Conservation (phyloP, 1,140 invertebrate species). For the Procambarus clarkii region DNA sequence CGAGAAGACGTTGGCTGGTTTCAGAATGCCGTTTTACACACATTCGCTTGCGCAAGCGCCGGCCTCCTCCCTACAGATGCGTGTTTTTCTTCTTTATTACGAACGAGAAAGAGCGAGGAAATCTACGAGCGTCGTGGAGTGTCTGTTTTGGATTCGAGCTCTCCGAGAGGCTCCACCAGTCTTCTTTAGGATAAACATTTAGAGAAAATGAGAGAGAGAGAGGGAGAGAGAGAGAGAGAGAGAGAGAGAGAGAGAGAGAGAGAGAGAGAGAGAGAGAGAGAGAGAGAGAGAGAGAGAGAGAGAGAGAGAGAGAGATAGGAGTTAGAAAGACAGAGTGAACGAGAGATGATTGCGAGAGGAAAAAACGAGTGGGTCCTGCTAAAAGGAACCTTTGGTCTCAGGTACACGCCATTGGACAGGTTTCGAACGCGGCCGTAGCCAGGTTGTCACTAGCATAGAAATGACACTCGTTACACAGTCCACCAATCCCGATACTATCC, state of each 20-base stretch:
- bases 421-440: constrained; percentile 57
- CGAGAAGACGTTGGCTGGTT: constrained; percentile 12
- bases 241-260: neutral
- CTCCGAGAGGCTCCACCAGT: too few species aligned
- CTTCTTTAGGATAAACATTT: too few species aligned
- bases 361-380: neutral
- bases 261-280: constrained; percentile 6
- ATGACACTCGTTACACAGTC: constrained; percentile 56
- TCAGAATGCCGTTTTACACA: constrained; percentile 25
- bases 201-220: too few species aligned
- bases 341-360: neutral
- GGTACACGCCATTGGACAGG: constrained; percentile 38
- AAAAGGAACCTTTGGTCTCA: neutral
- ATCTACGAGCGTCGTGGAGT: neutral
- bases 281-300: constrained; percentile 11
- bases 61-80: neutral
- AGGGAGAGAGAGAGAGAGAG: neutral
- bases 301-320: neutral
- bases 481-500: constrained; percentile 53
- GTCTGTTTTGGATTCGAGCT: neutral
- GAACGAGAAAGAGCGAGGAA: neutral
- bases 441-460: constrained; percentile 64
- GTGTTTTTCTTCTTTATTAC: constrained; percentile 5
- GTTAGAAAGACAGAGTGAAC: too few species aligned
- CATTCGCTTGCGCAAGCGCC: constrained; percentile 16